A percentile compares a stretch with the other conserved stretches of the same genome.
phyloP scores from a whole-genome alignment of 2,888 invertebrate species.

The Coelopa pilipes region DNA sequence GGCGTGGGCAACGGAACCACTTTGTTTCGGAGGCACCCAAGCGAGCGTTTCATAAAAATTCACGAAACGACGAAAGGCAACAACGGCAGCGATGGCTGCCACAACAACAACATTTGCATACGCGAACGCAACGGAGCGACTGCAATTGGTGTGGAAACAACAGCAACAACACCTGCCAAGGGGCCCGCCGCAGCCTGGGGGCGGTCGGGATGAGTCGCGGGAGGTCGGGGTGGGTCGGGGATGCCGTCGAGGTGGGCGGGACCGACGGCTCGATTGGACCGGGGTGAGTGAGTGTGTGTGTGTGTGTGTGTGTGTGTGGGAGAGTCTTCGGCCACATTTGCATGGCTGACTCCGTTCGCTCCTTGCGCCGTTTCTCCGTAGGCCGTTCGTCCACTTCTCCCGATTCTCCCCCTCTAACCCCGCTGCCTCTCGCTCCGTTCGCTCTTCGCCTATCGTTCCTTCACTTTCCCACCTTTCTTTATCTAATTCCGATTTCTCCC shows the following conservation, averaged over 20 bases:
- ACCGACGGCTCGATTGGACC: no score
- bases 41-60: conserved; percentile 37
- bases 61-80: background rate
- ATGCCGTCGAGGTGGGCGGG: no score
- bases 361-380: no score
- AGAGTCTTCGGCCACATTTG: background rate
- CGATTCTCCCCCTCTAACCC: no score
- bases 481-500: no score
- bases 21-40: conserved; percentile 34
- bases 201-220: no score
- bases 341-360: background rate
- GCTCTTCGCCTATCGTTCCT: no score
- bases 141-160: background rate
- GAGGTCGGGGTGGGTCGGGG: no score
- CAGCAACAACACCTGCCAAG: conserved; percentile 20
- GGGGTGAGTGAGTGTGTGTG: background rate
- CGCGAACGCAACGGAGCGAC: conserved; percentile 2
- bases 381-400: no score
- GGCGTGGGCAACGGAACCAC: conserved; percentile 32
- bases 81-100: no score
- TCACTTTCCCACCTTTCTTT: no score
- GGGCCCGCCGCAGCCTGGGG: conserved; percentile 8
- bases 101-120: conserved; percentile 29
- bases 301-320: conserved; percentile 5
- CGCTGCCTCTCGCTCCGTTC: no score